Base-by-base conservation (phyloP, 2,113 vertebrate species). In the Dipodomys spectabilis region DNA sequence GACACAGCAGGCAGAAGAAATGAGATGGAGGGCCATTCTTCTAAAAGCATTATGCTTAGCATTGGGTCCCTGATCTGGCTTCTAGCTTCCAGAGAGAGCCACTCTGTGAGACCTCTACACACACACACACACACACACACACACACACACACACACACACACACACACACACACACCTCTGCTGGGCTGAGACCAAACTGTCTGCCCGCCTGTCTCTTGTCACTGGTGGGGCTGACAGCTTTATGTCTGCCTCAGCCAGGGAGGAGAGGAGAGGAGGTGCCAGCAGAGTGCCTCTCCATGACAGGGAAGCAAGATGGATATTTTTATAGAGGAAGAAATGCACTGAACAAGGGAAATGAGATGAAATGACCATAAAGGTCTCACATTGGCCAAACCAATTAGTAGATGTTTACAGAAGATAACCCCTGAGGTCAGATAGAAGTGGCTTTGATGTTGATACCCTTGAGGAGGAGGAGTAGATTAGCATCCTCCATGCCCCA, bases 391-490 rank as follows among this genome's bases (percentile, higher is more conserved):
- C 98, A 98, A 98, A 98, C 98, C 98, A 99, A 99, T 99, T 99
- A 99, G 98, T 97, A 98, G 97, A 98, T 98, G 98, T 99, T 99
- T 99, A 98, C 98, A 97, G 98, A 98, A 98, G 98, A 99, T 98
- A 97, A 97, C 96, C 96, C 92, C 97, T 97, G 96, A 96, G 98
- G 98, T 99, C 99, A 99, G 98, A 98, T 97, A 89, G 88, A 94
- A 93, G 91, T 97, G 82, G 82, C 97, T 98, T 97, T 94, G 96
- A 95, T 96, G 96, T 91, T 0, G 0, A 71, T 91, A 91, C 45
- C 81, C 84, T 89, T 35, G 92, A 57, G 82, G 91, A 92, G 88
- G 92, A 94, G 85, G 72, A 86, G 91, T 72, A 68, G 96, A 93
- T 97, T 96, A 88, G 69, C 60, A 10, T 69, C 85, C 64, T 96